Evolutionary conservation across 2,888 invertebrate species (phyloP).

Genomic region (Pollenia griseotomentosa): DNA sequence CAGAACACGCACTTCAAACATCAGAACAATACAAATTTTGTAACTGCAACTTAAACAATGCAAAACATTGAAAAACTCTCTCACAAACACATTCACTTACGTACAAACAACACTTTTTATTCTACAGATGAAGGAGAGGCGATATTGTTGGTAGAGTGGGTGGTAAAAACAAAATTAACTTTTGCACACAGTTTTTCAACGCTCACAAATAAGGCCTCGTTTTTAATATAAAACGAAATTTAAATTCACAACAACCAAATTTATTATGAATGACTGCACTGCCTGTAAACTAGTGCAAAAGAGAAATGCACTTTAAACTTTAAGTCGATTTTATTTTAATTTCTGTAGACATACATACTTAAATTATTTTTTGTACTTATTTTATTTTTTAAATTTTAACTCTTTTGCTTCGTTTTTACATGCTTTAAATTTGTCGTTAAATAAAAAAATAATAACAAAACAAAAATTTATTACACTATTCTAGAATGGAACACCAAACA

Average conservation of each 20-base stretch:
- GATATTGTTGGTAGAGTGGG: constrained; percentile 50
- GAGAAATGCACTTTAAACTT: constrained; percentile 26
- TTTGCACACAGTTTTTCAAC: constrained; percentile 43
- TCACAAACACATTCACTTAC: constrained; percentile 29
- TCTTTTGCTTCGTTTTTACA: constrained; percentile 1
- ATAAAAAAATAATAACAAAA: constrained; percentile 36
- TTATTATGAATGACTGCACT: constrained; percentile 2
- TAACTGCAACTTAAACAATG: constrained; percentile 27
- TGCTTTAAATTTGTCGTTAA: background rate
- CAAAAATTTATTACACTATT: constrained; percentile 64
- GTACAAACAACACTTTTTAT: constrained; percentile 7
- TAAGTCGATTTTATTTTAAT: constrained; percentile 31
- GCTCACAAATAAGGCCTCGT: constrained; percentile 61
- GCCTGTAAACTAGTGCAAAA: constrained; percentile 3
- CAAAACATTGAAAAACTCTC: constrained; percentile 47
- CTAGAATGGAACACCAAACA: constrained; percentile 68
- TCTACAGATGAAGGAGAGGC: constrained; percentile 7
- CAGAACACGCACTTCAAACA: constrained; percentile 1
- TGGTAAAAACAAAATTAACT: constrained; percentile 60
- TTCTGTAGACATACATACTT: background rate
- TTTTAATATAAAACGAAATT: constrained; percentile 57
- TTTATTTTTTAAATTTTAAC: background rate
- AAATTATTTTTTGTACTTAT: constrained; percentile 7
- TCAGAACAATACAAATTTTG: constrained; percentile 5
- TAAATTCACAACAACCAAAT: constrained; percentile 51